These are phyloP conservation scores for Marcusenius ussheri DNA, from an alignment of 2,113 vertebrate species.

Conservation along the genomic window DNA sequence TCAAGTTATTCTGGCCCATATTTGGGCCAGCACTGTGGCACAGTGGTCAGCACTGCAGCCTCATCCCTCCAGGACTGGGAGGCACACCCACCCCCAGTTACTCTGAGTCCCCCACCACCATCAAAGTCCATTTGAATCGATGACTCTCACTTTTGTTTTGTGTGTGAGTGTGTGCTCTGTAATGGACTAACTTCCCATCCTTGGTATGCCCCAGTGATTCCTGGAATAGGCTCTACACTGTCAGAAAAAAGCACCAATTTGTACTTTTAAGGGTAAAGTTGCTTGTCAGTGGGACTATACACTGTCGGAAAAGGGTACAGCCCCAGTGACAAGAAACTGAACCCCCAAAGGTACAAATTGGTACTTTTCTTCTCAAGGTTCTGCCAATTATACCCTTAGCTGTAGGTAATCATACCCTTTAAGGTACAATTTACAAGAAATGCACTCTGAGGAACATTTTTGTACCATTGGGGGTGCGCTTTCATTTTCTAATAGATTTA, in stretches of 20 bases:
- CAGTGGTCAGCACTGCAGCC: not conserved
- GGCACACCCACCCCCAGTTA: not conserved
- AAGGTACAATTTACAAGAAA: too few species aligned
- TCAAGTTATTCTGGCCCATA: not conserved
- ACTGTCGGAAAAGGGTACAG: not conserved
- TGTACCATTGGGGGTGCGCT: not conserved
- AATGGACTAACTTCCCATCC: not conserved
- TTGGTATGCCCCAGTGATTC: not conserved
- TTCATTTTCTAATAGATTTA: not conserved
- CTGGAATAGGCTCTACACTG: not conserved
- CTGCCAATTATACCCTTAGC: not conserved
- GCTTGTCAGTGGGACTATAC: not conserved
- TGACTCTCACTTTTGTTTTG: not conserved
- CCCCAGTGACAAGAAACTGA: not conserved
- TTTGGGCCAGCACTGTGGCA: not conserved
- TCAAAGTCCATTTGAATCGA: not conserved
- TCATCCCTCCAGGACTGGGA: not conserved
- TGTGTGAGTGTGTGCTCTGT: not conserved
- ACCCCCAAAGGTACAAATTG: not conserved
- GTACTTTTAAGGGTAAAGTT: not conserved
- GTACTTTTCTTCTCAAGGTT: not conserved
- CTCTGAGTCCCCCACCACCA: not conserved
- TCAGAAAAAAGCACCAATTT: not conserved
- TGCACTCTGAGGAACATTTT: too few species aligned
- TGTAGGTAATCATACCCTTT: not conserved